Conservation (phyloP, 2,888 invertebrate species). For the Belgica antarctica region DNA sequence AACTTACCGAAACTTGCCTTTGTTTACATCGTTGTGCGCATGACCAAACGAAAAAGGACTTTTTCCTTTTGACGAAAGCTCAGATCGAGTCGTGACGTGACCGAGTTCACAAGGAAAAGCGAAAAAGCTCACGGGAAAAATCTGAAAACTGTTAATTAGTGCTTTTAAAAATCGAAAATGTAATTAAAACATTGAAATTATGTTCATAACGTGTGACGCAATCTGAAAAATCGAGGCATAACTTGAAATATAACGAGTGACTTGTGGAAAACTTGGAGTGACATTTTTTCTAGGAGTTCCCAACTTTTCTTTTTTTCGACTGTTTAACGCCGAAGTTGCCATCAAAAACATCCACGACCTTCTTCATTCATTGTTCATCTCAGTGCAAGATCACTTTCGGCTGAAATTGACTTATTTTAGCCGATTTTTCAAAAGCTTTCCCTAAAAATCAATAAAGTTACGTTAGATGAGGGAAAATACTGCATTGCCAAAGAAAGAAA, state of each 20-base stretch:
- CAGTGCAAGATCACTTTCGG: neutral
- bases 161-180: constrained; percentile 7
- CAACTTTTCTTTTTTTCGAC: neutral
- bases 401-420: neutral
- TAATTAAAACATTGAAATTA: constrained; percentile 27
- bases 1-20: constrained; percentile 12
- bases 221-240: constrained; percentile 38
- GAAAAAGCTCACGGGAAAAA: neutral
- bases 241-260: constrained; percentile 41
- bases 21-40: constrained; percentile 35
- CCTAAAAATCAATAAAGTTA: constrained; percentile 20
- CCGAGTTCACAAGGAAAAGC: constrained; percentile 13
- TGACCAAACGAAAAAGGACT: neutral
- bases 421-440: neutral
- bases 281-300: constrained; percentile 22
- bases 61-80: constrained; percentile 15
- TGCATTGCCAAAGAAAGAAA: constrained; percentile 41
- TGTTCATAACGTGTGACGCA: constrained; percentile 28
- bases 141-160: neutral
- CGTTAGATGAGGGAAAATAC: constrained; percentile 37
- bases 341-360: neutral
- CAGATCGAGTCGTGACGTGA: constrained; percentile 30
- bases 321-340: neutral
- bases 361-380: neutral
- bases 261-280: constrained; percentile 39